Evolutionary conservation across 2,888 invertebrate genomes (phyloP).

Genomic region (Omphaloscelis lunosa): DNA sequence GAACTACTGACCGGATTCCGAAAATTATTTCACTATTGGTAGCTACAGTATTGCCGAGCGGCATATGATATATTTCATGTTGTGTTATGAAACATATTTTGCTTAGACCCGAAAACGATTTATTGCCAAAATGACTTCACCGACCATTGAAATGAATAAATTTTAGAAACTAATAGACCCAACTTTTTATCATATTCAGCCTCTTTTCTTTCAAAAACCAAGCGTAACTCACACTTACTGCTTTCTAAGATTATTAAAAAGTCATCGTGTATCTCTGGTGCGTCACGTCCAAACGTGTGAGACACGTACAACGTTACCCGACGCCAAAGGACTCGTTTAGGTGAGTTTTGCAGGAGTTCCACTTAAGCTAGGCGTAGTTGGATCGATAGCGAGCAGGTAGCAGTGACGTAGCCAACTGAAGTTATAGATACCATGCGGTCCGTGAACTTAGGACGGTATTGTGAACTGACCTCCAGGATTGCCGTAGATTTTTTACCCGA

Average conservation of each 20-base stretch:
- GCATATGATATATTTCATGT: too few species aligned
- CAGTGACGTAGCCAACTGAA: conserved; percentile 53
- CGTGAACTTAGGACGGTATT: conserved; percentile 66
- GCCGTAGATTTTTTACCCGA: neutral
- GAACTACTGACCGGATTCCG: too few species aligned
- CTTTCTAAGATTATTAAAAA: conserved; percentile 29
- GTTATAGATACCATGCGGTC: conserved; percentile 65
- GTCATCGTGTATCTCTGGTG: conserved; percentile 5
- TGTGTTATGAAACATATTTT: too few species aligned
- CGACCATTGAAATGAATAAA: neutral
- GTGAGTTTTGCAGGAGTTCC: conserved; percentile 38
- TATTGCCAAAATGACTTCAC: neutral
- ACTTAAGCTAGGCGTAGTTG: conserved; percentile 57
- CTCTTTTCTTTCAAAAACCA: neutral
- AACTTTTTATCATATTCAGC: neutral
- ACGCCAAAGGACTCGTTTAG: conserved; percentile 41
- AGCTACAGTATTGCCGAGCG: too few species aligned
- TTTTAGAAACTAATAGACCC: neutral
- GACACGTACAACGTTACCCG: conserved; percentile 19
- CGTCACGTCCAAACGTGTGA: conserved; percentile 15
- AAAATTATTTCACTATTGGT: too few species aligned
- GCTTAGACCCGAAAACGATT: neutral
- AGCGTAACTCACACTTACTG: conserved; percentile 1
- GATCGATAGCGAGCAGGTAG: conserved; percentile 70
- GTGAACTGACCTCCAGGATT: conserved; percentile 62